Percentiles rank a stretch among this genome's conserved stretches.
Evolutionary conservation across 2,113 vertebrate species (phyloP).

Genomic region (Petaurus breviceps): DNA sequence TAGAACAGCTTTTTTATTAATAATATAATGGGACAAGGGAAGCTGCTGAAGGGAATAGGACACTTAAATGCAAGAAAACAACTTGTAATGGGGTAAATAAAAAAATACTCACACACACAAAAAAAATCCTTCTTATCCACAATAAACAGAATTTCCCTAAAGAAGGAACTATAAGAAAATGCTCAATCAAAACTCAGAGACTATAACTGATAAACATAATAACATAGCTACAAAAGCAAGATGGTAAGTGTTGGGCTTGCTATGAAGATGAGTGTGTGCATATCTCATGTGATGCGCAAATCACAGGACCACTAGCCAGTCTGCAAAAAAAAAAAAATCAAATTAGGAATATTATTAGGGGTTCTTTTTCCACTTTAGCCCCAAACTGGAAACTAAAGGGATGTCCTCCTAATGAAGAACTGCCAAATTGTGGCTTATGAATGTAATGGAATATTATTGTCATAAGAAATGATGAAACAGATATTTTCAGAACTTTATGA

Average conservation of each 20-base stretch:
- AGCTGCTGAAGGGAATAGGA: not conserved
- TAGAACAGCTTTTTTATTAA: not conserved
- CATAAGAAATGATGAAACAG: not conserved
- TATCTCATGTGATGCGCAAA: not conserved
- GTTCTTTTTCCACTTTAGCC: not conserved
- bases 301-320: not conserved
- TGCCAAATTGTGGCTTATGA: not conserved
- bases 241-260: not conserved
- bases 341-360: not conserved
- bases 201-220: not conserved
- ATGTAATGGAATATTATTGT: not conserved
- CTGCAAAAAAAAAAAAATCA: not conserved
- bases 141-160: not conserved
- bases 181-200: not conserved
- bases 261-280: not conserved
- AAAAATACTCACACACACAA: not conserved
- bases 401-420: not conserved
- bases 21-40: conserved; percentile 16
- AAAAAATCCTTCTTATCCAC: not conserved
- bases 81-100: not conserved
- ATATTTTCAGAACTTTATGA: not conserved
- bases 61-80: not conserved
- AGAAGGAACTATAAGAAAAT: not conserved
- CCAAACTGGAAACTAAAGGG: not conserved
- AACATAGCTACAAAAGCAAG: not conserved